Base-by-base conservation (phyloP, 2,797 vertebrate species). In the Otus scops region DNA sequence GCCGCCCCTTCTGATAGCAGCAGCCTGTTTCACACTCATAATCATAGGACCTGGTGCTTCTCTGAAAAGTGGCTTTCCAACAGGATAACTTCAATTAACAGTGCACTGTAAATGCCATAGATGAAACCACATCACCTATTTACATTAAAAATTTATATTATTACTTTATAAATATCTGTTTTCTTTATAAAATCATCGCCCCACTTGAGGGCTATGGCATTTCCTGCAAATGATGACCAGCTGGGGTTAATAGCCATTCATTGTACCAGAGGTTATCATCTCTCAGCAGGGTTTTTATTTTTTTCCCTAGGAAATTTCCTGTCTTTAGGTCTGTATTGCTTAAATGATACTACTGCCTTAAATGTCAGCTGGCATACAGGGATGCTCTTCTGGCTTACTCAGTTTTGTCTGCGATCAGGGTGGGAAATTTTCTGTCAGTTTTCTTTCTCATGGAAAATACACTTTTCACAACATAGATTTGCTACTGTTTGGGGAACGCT, bases 381-480 rank as follows among this genome's bases (percentile, higher is more conserved):
- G 39, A 34, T 87, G 60, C 41, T 95, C 9, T 92, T 88, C 84
- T 74, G 76, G 30, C 36, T 93, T 91, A 61, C 64, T 80, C 38
- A 21, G 75, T 73, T 95, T 91, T 61, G 65, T 69, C 57, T 80
- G 41, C 2, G 11, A 56, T 38, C 24, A 78, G 61, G 61, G 24
- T 93, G 64, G 71, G 78, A 89, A 94, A 22, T 56, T 64, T 82
- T 77, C 70, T 86, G 63, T 86, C 80, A 61, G 56, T 74, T 92
- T 82, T 88, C 11, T 91, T 96, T 88, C 64, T 92, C n/a, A 39
- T 20, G 9, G 48, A 89, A 95, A 89, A 92, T 48, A 82, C 11
- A 28, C 13, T 93, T 92, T 85, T 85, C 50, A 45, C 45, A 88
- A 61, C 30, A 56, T 59, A 39, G 57, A 65, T 75, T 65, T 63